A percentile compares a stretch with the other conserved stretches of the same genome.
These are phyloP conservation scores for Crypturellus undulatus DNA, from an alignment of 2,113 vertebrate species.

Conservation along the genomic window DNA sequence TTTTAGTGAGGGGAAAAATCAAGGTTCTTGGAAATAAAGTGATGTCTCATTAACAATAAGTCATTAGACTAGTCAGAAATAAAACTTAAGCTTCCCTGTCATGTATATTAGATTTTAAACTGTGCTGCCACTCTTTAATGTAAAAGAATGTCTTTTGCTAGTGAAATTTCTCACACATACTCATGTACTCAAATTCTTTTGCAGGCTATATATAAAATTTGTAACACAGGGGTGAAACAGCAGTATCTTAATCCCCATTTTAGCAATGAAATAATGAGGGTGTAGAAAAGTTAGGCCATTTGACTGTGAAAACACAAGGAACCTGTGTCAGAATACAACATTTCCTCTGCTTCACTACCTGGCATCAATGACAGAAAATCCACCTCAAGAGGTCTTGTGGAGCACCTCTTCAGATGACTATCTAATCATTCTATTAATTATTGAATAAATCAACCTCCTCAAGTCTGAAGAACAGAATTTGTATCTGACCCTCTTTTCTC, in stretches of 20 bases:
- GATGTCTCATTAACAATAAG: background rate
- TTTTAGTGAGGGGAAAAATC: background rate
- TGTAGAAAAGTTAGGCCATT: background rate
- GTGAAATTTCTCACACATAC: background rate
- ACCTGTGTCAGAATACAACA: background rate
- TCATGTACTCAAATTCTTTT: background rate
- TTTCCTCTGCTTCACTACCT: background rate
- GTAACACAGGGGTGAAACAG: background rate
- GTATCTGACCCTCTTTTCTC: background rate
- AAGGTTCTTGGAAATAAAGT: background rate
- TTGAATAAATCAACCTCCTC: background rate
- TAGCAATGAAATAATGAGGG: background rate
- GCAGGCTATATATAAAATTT: background rate
- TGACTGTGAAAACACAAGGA: background rate
- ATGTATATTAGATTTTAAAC: constrained; percentile 10
- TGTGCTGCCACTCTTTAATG: background rate
- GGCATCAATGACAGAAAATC: background rate
- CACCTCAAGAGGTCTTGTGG: background rate
- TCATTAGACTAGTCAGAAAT: background rate
- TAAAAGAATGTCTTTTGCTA: background rate
- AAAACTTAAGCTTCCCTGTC: background rate
- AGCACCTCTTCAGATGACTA: background rate
- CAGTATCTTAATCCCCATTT: background rate
- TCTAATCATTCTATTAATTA: background rate
- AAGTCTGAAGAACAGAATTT: background rate